These are phyloP conservation scores for Microcebus tavaratra DNA, from an alignment of 2,113 vertebrate species.

Conservation along the genomic window DNA sequence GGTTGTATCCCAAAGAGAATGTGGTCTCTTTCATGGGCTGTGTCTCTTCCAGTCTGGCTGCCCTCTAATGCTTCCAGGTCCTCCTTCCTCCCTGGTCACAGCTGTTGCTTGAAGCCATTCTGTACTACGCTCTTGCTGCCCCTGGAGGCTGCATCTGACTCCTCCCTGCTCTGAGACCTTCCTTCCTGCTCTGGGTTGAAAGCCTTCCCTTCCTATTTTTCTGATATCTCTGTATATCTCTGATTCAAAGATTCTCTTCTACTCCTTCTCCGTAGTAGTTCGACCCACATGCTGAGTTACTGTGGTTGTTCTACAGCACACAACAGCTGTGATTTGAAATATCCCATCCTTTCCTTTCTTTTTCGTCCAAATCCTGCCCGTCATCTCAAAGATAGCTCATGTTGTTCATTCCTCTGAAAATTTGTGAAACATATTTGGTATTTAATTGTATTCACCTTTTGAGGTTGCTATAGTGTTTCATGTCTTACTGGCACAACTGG, in stretches of 20 bases:
- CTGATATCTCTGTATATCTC: neutral
- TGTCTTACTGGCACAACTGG: neutral
- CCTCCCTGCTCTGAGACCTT: neutral
- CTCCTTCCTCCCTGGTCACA: neutral
- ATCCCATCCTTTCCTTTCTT: neutral
- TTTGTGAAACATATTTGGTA: neutral
- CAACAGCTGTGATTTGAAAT: neutral
- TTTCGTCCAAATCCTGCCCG: slow-evolving; percentile 1
- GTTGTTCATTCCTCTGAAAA: neutral
- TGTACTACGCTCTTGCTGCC: neutral
- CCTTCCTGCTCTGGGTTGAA: neutral
- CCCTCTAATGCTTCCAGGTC: neutral
- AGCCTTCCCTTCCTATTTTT: neutral
- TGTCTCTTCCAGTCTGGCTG: neutral
- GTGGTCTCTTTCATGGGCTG: neutral
- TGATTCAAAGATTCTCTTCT: neutral
- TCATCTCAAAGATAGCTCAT: neutral
- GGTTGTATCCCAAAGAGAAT: too few species aligned
- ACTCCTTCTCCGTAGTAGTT: neutral
- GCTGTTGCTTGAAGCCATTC: neutral
- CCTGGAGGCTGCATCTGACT: neutral
- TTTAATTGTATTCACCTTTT: neutral
- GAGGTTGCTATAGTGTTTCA: neutral
- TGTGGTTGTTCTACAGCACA: neutral
- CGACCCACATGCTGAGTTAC: neutral